A percentile compares a stretch with the other conserved stretches of the same genome.
phyloP scores from a whole-genome alignment of 2,797 vertebrate species.

The Xenopus petersii region DNA sequence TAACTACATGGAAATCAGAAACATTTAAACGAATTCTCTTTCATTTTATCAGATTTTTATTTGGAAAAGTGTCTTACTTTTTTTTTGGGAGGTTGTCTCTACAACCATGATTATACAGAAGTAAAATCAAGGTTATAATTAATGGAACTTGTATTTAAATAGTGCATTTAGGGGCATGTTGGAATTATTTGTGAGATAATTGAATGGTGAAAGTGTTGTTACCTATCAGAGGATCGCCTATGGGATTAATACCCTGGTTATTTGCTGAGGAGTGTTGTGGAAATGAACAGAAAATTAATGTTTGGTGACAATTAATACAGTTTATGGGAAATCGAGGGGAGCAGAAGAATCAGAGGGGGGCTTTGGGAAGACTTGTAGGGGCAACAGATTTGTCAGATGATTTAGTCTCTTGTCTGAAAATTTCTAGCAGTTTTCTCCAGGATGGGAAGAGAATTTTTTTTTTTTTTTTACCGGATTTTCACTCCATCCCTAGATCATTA shows the following conservation, averaged over 20 bases:
- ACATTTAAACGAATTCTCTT: no score
- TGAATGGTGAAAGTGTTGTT: slow-evolving; percentile 33
- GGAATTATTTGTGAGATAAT: slow-evolving; percentile 42
- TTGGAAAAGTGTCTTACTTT: no score
- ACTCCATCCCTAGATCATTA: background rate
- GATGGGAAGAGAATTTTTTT: slow-evolving; percentile 45
- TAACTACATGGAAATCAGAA: no score
- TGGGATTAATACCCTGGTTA: slow-evolving; percentile 47
- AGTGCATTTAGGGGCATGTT: slow-evolving; percentile 37
- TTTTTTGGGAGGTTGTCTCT: no score
- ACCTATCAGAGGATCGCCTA: slow-evolving; percentile 42
- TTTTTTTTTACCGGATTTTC: no score
- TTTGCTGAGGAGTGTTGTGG: slow-evolving; percentile 45
- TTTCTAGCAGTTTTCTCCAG: slow-evolving; percentile 65
- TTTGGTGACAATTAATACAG: no score
- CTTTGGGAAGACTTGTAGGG: slow-evolving; percentile 29
- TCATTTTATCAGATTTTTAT: no score
- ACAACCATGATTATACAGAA: no score
- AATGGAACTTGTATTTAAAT: slow-evolving; percentile 5
- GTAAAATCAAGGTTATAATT: slow-evolving; percentile 9
- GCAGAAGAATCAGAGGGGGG: no score
- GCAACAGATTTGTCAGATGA: slow-evolving; percentile 72
- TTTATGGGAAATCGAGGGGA: no score
- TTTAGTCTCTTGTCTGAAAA: slow-evolving; percentile 67
- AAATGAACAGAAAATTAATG: slow-evolving; percentile 15